A percentile compares a stretch with the other conserved stretches of the same genome.
Evolutionary conservation across 2,113 vertebrate genomes (phyloP).

Genomic region (Patagioenas fasciata): DNA sequence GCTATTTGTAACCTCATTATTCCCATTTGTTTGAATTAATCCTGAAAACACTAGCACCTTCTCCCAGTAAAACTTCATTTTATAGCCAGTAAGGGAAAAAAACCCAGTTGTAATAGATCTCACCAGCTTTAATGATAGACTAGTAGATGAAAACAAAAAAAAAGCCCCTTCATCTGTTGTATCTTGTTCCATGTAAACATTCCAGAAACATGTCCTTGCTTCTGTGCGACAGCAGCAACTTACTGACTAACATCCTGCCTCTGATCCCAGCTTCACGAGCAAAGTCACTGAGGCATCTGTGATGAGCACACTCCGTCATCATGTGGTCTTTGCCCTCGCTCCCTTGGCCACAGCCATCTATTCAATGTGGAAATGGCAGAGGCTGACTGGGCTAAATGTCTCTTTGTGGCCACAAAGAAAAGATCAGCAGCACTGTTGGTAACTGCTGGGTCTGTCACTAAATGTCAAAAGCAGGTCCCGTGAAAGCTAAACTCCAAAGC

Average conservation of each 20-base stretch:
- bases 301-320: constrained; percentile 44
- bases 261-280: constrained; percentile 31
- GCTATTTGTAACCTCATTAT: background rate
- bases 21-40: background rate
- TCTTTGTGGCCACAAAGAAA: background rate
- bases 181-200: background rate
- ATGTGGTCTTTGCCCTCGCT: constrained; percentile 40
- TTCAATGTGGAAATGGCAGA: background rate
- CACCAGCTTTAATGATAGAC: background rate
- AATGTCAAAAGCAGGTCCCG: background rate
- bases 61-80: background rate
- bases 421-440: background rate
- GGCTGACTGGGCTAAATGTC: background rate
- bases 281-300: constrained; percentile 34
- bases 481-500: background rate
- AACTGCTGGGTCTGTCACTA: background rate
- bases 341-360: background rate
- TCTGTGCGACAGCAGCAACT: background rate
- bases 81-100: background rate
- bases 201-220: background rate
- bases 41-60: background rate
- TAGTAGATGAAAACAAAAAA: background rate
- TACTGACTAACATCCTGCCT: constrained; percentile 53
- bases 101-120: background rate
- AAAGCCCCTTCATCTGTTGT: background rate